phyloP scores from a whole-genome alignment of 2,797 vertebrate genomes.

The Peromyscus aztecus region DNA sequence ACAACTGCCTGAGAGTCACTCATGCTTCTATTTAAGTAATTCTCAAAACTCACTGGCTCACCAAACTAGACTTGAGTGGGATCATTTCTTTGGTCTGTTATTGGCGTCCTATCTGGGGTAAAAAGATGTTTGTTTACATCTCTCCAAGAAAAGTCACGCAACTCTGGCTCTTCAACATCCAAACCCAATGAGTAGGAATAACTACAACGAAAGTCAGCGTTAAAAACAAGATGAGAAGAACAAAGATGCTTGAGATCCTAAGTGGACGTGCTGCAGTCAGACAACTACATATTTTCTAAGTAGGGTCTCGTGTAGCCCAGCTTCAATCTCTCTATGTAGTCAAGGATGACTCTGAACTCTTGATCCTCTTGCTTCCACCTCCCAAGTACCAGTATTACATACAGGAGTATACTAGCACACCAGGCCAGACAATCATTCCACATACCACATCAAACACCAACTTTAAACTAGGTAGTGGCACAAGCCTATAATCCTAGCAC shows the following conservation, averaged over 20 bases:
- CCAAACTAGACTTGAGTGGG: neutral
- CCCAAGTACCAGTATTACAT: neutral
- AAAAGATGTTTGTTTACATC: neutral
- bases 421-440: neutral
- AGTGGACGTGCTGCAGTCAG: neutral
- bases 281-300: neutral
- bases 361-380: neutral
- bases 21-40: neutral
- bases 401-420: neutral
- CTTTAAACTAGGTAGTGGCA: neutral
- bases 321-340: neutral
- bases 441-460: neutral
- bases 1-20: neutral
- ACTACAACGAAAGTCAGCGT: conserved; percentile 55
- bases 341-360: neutral
- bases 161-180: conserved; percentile 73
- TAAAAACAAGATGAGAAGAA: conserved; percentile 49
- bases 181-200: conserved; percentile 59
- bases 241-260: conserved; percentile 25
- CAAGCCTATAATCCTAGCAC: neutral
- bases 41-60: neutral
- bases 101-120: neutral
- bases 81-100: neutral
- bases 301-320: neutral
- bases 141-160: neutral